Evolutionary conservation across 2,113 vertebrate species (phyloP).

Genomic region (Pleuronectes platessa): DNA sequence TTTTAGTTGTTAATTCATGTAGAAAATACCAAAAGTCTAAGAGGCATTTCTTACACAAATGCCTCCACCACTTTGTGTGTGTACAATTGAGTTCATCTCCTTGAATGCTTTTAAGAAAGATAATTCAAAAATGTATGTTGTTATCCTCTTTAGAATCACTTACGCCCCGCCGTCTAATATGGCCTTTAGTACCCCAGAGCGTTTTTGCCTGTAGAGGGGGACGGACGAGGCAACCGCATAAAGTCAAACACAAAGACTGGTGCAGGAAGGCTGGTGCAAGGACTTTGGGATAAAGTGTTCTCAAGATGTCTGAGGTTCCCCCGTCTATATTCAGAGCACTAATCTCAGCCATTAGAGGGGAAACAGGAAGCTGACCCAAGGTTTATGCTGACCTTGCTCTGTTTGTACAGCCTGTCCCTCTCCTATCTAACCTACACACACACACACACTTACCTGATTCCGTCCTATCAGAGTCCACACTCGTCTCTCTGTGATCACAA

Average conservation of each 20-base stretch:
- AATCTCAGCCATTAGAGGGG: conserved; percentile 69
- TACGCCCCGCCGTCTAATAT: too few species aligned
- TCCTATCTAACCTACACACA: conserved; percentile 30
- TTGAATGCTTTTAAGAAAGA: too few species aligned
- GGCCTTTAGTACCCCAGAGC: background rate
- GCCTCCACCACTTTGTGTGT: background rate
- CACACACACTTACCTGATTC: background rate
- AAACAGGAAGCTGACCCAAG: conserved; percentile 75
- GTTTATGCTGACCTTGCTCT: conserved; percentile 65
- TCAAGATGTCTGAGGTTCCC: conserved; percentile 57
- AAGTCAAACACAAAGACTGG: conserved; percentile 8
- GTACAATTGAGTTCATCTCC: background rate
- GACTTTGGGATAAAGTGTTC: conserved; percentile 75
- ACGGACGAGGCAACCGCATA: too few species aligned
- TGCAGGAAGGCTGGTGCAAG: conserved; percentile 39
- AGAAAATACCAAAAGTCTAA: too few species aligned
- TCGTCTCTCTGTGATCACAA: too few species aligned
- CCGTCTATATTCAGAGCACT: conserved; percentile 76
- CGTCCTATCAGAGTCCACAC: too few species aligned
- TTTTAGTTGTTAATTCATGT: conserved; percentile 4
- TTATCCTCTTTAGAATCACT: too few species aligned
- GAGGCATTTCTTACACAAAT: too few species aligned
- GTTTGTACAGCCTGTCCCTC: conserved; percentile 52
- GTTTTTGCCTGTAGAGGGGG: background rate
- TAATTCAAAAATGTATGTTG: too few species aligned